phyloP scores from a whole-genome alignment of 1,140 invertebrate species.

The Tigriopus japonicus region DNA sequence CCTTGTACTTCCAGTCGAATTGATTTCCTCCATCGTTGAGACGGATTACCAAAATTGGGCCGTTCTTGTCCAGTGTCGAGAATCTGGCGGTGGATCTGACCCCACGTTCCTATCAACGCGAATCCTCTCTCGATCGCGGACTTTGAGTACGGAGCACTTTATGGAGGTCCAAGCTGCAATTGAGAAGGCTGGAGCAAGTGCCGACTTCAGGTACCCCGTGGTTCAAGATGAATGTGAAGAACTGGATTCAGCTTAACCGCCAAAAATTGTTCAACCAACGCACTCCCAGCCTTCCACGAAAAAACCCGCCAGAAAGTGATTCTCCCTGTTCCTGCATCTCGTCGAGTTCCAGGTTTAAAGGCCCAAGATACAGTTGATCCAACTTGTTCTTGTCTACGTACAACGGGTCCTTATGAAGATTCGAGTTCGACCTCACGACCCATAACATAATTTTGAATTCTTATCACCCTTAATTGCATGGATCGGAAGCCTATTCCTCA shows the following conservation, averaged over 20 bases:
- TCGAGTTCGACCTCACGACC: too few species aligned
- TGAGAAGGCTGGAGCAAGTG: neutral
- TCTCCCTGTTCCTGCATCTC: too few species aligned
- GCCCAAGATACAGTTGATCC: too few species aligned
- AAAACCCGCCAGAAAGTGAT: too few species aligned
- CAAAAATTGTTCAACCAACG: too few species aligned
- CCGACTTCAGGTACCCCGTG: neutral
- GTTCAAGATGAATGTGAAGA: slow-evolving; percentile 2
- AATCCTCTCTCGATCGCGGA: neutral
- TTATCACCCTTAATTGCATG: too few species aligned
- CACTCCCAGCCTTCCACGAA: too few species aligned
- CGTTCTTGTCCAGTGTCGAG: neutral
- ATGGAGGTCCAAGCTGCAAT: neutral
- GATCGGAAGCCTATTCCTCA: too few species aligned
- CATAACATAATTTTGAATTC: too few species aligned
- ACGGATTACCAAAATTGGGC: slow-evolving; percentile 8
- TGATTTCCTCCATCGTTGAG: slow-evolving; percentile 1
- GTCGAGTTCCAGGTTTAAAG: too few species aligned
- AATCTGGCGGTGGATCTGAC: neutral
- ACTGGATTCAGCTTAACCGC: neutral
- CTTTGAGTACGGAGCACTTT: neutral
- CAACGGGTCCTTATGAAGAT: too few species aligned
- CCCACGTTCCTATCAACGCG: slow-evolving; percentile 3
- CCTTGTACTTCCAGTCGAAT: neutral
- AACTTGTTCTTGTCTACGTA: too few species aligned